These are phyloP conservation scores for Pluvialis apricaria DNA, from an alignment of 2,113 vertebrate species.

Conservation along the genomic window DNA sequence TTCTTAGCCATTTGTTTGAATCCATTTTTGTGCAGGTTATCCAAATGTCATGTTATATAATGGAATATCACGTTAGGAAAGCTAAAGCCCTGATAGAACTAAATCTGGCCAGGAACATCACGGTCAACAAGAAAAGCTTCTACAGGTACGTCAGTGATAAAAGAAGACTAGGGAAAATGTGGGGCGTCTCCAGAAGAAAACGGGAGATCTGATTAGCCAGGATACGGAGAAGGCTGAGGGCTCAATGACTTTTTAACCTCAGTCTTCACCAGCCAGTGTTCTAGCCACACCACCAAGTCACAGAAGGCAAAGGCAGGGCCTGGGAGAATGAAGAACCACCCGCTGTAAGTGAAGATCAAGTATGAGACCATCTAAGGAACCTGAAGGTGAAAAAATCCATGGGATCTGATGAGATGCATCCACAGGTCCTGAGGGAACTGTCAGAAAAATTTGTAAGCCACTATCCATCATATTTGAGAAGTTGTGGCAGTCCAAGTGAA, in stretches of 20 bases:
- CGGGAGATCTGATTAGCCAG: neutral
- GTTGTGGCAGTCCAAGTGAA: neutral
- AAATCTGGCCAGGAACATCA: neutral
- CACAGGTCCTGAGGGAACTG: neutral
- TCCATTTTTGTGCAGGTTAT: neutral
- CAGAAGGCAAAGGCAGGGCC: neutral
- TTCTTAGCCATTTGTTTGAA: neutral
- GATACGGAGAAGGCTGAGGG: neutral
- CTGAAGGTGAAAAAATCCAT: neutral
- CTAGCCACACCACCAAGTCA: neutral
- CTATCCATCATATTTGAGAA: neutral
- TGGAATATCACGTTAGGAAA: neutral
- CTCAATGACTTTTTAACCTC: neutral
- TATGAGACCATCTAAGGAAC: neutral
- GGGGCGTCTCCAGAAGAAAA: neutral
- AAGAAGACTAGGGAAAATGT: neutral
- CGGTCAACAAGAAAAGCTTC: neutral
- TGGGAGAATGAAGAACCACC: neutral
- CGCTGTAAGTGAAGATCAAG: neutral
- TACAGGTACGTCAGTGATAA: neutral
- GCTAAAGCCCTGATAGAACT: neutral
- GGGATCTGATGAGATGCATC: neutral
- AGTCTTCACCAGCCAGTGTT: neutral
- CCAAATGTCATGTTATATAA: neutral
- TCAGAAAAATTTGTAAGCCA: neutral